Percentiles rank a stretch among this genome's conserved stretches.
These are phyloP conservation scores for Bombus confusus DNA, from an alignment of 1,140 invertebrate species.

Conservation along the genomic window DNA sequence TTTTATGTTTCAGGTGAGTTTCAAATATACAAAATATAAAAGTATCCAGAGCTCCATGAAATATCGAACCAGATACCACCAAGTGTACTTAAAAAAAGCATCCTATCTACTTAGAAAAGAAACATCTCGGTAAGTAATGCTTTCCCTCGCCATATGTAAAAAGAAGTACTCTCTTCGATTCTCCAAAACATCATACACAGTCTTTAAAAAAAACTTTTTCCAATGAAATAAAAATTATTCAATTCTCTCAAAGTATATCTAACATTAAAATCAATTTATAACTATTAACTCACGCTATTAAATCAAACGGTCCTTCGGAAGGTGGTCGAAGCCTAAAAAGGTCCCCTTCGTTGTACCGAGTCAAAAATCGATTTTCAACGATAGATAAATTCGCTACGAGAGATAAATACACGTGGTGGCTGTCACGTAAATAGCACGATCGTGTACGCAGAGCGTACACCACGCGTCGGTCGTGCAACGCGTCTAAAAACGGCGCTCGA, in stretches of 20 bases:
- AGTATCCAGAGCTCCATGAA: too few species aligned
- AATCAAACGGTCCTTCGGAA: background rate
- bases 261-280: background rate
- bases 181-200: too few species aligned
- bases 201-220: background rate
- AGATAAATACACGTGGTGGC: conserved; percentile 16
- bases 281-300: background rate
- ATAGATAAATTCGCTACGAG: background rate
- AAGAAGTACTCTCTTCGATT: too few species aligned
- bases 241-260: background rate
- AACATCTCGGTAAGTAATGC: background rate
- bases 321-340: background rate
- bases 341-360: background rate
- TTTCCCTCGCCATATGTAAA: background rate
- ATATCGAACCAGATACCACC: background rate
- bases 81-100: too few species aligned
- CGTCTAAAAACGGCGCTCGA: conserved; percentile 45
- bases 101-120: background rate
- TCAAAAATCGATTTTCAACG: conserved; percentile 23
- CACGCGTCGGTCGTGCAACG: conserved; percentile 16
- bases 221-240: background rate
- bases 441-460: conserved; percentile 7
- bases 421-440: conserved; percentile 25
- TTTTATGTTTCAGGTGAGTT: conserved; percentile 35
- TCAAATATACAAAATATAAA: background rate